Evolutionary conservation across 2,888 invertebrate genomes (phyloP).

Genomic region (Agrotis exclamationis): DNA sequence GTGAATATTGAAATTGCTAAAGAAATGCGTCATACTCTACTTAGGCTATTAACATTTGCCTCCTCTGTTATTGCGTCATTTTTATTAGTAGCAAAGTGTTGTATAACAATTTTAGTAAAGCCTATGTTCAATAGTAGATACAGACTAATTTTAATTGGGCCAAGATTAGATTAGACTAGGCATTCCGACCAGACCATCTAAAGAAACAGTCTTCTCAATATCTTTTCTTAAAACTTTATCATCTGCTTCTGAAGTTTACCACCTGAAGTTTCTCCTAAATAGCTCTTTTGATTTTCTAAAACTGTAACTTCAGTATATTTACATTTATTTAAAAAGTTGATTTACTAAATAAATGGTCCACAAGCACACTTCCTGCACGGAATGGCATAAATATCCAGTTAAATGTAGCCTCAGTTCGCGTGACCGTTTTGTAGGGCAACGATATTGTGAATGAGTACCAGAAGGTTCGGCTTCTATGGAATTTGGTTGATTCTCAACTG

Average conservation of each 20-base stretch:
- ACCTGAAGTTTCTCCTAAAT: neutral
- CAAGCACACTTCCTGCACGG: conserved; percentile 60
- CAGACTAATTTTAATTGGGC: too few relatives aligned
- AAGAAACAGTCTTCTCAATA: neutral
- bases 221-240: neutral
- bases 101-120: neutral
- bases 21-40: conserved; percentile 39
- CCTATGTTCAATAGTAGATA: neutral
- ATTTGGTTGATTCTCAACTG: neutral
- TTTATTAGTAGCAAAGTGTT: conserved; percentile 4
- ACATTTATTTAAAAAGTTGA: conserved; percentile 47
- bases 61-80: conserved; percentile 43
- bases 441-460: conserved; percentile 7
- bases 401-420: conserved; percentile 62
- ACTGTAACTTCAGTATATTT: conserved; percentile 7
- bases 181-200: neutral
- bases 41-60: conserved; percentile 31
- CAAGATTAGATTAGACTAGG: neutral
- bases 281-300: neutral
- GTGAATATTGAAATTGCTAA: neutral
- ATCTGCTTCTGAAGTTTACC: neutral
- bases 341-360: conserved; percentile 55
- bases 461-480: conserved; percentile 41
- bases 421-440: conserved; percentile 68
- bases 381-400: conserved; percentile 63